Evolutionary conservation across 2,888 invertebrate species (phyloP), one percentile per base, ranked within the genome.

Genomic region (Rhagium mordax): DNA sequence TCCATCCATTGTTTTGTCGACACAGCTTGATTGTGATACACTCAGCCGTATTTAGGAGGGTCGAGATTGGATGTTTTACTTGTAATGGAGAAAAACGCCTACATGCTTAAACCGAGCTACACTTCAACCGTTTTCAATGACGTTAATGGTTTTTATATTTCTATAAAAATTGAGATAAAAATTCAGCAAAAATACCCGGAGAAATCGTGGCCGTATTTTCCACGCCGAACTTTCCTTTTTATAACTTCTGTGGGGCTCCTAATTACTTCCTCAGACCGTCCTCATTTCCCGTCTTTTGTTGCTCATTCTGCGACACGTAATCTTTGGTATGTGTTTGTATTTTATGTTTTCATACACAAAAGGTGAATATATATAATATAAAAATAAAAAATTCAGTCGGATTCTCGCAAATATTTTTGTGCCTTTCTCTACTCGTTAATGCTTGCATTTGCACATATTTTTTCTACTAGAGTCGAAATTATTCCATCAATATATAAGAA

Each of bases 11-110:
- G 64, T 70, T 70, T 62, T 70, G 53, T 51, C 61, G 62, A 47
- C 70, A 16, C 62, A 70, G 55, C 62, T 55, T 64, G 62, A 57
- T 64, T 70, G 51, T 18, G 18, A 51, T 51, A 51, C 51, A 49
- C 49, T 49, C 47, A n/a, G 47, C n/a, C 18, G 20, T 16, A 18
- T 51, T 51, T 10, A 16, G 51, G 2, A 51, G 20, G 51, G 20
- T 20, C 13, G 18, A 51, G 13, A 20, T 13, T 20, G 20, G 20
- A 18, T 20, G 20, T 18, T 51, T 20, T 20, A n/a, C 41, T 41
- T 41, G n/a, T 41, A 41, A 41, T n/a, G 3, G n/a, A 41, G 13
- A 41, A 41, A 41, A 41, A 41, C 41, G 41, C 41, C 41, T 41
- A 15, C 41, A n/a, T n/a, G 41, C 41, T 41, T 41, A 41, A 41